Percentiles rank a stretch among this genome's conserved stretches.
Conservation (phyloP, 2,888 invertebrate genomes). For the Dynastes hyllus region DNA sequence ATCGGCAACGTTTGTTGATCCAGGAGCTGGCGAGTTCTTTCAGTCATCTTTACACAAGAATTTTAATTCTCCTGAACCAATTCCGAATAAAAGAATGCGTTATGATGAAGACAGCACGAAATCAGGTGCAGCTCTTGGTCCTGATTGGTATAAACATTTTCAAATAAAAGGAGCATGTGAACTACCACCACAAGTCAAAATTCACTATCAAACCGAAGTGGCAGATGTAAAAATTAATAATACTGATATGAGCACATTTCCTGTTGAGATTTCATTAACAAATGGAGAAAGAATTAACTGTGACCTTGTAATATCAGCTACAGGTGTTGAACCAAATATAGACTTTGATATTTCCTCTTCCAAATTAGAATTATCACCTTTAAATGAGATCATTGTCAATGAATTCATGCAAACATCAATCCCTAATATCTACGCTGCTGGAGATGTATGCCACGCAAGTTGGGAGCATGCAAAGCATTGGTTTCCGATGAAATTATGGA, state of each 20-base stretch:
- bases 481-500: slow-evolving; percentile 98
- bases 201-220: slow-evolving; percentile 78
- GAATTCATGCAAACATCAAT: slow-evolving; percentile 89
- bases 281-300: slow-evolving; percentile 83
- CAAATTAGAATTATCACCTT: slow-evolving; percentile 74
- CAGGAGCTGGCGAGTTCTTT: slow-evolving; percentile 96
- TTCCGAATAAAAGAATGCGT: slow-evolving; percentile 75
- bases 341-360: slow-evolving; percentile 74
- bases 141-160: slow-evolving; percentile 92
- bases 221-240: slow-evolving; percentile 66
- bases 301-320: slow-evolving; percentile 96
- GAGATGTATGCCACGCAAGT: slow-evolving; percentile 91
- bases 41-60: slow-evolving; percentile 72
- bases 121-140: slow-evolving; percentile 94
- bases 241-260: slow-evolving; percentile 73
- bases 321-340: slow-evolving; percentile 87
- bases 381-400: slow-evolving; percentile 91
- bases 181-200: slow-evolving; percentile 72
- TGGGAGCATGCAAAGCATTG: slow-evolving; percentile 88
- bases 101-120: slow-evolving; percentile 77
- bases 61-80: slow-evolving; percentile 53
- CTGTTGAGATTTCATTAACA: slow-evolving; percentile 82
- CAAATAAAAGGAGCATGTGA: slow-evolving; percentile 73
- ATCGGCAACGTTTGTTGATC: slow-evolving; percentile 95
- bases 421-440: slow-evolving; percentile 91